Base-by-base conservation (phyloP, 2,113 vertebrate genomes). In the Cololabis saira region DNA sequence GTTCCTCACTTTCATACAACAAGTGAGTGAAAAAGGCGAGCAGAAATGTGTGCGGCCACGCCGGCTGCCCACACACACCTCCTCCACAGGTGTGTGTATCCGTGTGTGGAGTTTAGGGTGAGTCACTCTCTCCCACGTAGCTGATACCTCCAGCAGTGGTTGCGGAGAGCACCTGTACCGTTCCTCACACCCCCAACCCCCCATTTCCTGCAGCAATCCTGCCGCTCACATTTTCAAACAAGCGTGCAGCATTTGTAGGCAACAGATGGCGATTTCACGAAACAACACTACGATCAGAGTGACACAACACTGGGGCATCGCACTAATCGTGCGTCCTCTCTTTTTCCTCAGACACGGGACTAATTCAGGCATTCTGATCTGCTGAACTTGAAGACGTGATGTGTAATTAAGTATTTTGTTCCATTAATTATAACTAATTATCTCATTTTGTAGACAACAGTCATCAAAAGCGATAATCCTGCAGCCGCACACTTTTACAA, bases 81-180 rank as follows among this genome's bases (percentile, higher is more conserved):
- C 84, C 81, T 87, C 84, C 81, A 84, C 84, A 87, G 82, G 57
- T 75, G 71, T 71, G 60, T 64, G 68, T 48, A 44, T 48, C 41
- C 61, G 47, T 41, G 53, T 67, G 51, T 57, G 49, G 19, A 11
- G 15, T 65, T 63, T 6, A 44, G 68, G 62, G 69, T 87, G 82
- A 87, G 37, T 83, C 82, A 87, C 57, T 43, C 63, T 77, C 71
- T 74, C 71, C 71, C 71, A 73, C 71, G 30, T 66, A 80, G 62
- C 67, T 43, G 21, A 78, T 73, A 57, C 62, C 67, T 76, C 74
- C 69, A 63, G 66, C 82, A 76, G 79, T 21, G 50, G 61, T 61
- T 68, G 58, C 65, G 74, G 76, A 80, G 62, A 64, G 10, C 19
- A 71, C 62, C 71, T 67, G 67, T 60, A 19, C 42, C 3, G 12